Evolutionary conservation across 2,113 vertebrate genomes (phyloP).

Genomic region (Psilopogon haemacephalus): DNA sequence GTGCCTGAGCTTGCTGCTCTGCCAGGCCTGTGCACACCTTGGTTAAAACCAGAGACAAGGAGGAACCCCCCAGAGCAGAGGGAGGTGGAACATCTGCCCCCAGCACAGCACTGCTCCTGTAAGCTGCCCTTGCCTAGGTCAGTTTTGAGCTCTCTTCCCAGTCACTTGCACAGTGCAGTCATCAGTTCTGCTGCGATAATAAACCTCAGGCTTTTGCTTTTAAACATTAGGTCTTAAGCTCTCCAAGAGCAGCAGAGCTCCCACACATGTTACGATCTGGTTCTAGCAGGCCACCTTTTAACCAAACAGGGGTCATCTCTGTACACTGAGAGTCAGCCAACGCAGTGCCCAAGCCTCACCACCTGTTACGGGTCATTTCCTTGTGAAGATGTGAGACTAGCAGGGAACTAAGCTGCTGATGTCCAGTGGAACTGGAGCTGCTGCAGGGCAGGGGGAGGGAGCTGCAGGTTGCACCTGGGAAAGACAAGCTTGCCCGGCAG

Average conservation of each 20-base stretch:
- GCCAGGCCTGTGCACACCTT: rapidly evolving
- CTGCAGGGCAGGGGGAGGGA: neutral
- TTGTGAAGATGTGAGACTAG: neutral
- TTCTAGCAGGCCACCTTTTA: neutral
- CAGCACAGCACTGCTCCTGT: rapidly evolving
- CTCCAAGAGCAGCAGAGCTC: neutral
- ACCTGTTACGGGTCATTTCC: neutral
- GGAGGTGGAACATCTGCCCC: neutral
- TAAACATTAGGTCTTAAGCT: neutral
- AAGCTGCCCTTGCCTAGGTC: neutral
- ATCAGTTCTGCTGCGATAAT: neutral
- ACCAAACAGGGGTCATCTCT: neutral
- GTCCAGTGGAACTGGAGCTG: neutral
- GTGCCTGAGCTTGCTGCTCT: neutral
- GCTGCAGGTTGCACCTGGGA: conserved; percentile 83
- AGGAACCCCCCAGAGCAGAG: neutral
- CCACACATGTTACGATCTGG: rapidly evolving
- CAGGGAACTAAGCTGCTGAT: neutral
- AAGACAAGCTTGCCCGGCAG: conserved; percentile 98
- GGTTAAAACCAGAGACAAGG: neutral
- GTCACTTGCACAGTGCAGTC: neutral
- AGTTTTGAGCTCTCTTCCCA: neutral
- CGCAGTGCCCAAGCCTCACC: neutral
- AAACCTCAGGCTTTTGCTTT: neutral
- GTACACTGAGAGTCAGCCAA: neutral